A percentile compares a stretch with the other conserved stretches of the same genome.
phyloP scores from a whole-genome alignment of 1,140 invertebrate genomes.

The Drosophila watanabei region DNA sequence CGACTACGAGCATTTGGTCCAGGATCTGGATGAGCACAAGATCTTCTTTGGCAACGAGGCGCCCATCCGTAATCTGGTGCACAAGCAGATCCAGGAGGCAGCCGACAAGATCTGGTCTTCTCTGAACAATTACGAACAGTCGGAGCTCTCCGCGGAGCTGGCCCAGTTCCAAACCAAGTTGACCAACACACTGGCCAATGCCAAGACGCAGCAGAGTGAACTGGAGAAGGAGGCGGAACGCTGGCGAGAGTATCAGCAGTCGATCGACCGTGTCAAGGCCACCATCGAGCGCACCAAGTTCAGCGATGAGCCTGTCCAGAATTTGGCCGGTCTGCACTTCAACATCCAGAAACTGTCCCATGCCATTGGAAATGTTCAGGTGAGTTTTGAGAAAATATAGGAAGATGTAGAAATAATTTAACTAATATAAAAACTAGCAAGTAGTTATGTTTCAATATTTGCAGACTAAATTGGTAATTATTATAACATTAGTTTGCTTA shows the following conservation, averaged over 20 bases:
- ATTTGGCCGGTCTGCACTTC: conserved; percentile 91
- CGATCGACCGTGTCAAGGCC: conserved; percentile 91
- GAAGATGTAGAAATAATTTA: background rate
- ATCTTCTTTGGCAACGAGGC: conserved; percentile 93
- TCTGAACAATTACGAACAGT: conserved; percentile 91
- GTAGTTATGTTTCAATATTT: background rate
- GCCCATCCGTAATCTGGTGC: conserved; percentile 92
- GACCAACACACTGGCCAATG: conserved; percentile 93
- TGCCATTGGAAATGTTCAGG: conserved; percentile 92
- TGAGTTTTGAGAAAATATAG: conserved; percentile 84
- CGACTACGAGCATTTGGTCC: conserved; percentile 94
- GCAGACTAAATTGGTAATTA: background rate
- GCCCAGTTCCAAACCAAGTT: conserved; percentile 91
- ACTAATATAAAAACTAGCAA: background rate
- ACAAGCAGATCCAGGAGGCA: conserved; percentile 92
- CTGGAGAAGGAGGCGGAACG: conserved; percentile 92
- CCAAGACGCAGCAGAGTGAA: conserved; percentile 91
- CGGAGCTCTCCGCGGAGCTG: conserved; percentile 92
- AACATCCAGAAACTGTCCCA: conserved; percentile 93
- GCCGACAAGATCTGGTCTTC: conserved; percentile 95
- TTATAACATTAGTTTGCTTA: background rate
- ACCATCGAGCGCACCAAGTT: conserved; percentile 91
- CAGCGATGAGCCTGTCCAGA: conserved; percentile 91
- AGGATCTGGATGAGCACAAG: conserved; percentile 94
- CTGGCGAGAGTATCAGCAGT: conserved; percentile 92